Base-by-base conservation (phyloP, 35 echinoderm and acorn worm species). In the Holothuria glaberrima region DNA sequence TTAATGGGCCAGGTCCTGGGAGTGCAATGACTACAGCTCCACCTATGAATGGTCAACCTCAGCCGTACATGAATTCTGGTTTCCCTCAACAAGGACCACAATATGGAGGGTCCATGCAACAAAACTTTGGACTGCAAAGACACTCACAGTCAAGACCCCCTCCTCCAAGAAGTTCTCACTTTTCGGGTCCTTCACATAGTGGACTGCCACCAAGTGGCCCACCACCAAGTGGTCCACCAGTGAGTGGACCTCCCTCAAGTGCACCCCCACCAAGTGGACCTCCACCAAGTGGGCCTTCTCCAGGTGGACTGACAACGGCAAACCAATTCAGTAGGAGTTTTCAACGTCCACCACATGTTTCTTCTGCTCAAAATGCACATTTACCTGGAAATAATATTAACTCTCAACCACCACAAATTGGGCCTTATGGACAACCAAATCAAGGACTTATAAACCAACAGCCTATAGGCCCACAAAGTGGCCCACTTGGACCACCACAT, bases 181-280 rank as follows among this genome's bases (percentile, higher is more conserved):
- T n/a, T 9, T 74, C 50, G 29, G 24, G 41, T 79, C 35, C 68
- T 48, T 65, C 86, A 52, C 44, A 6, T 24, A n/a, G 17, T 86
- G 90, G 90, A n/a, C 80, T 30, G 12, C 45, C 21, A 1, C 13
- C 50, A 54, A 83, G 66, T 26, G 66, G 66, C 21, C 66, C 31
- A 33, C 66, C 22, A 25, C 63, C 56, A 71, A 88, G 80, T 13
- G 57, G 80, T 9, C 80, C 32, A 28, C n/a, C 18, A 16, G 27
- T 26, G 20, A 25, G 41, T 63, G 57, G 80, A 29, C 80, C 62
- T 65, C 20, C 62, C 36, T 41, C 7, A 41, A 41, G 24, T 88
- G 91, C 83, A 38, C 83, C 59, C 27, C 61, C 18, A n/a, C 63
- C 56, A 71, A 88, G 24, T 88, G 91, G 91, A 38, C 83, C 59